Percentiles rank a stretch among this genome's conserved stretches.
Conservation (phyloP, 2,797 vertebrate species). For the Dendrocincla fuliginosa region DNA sequence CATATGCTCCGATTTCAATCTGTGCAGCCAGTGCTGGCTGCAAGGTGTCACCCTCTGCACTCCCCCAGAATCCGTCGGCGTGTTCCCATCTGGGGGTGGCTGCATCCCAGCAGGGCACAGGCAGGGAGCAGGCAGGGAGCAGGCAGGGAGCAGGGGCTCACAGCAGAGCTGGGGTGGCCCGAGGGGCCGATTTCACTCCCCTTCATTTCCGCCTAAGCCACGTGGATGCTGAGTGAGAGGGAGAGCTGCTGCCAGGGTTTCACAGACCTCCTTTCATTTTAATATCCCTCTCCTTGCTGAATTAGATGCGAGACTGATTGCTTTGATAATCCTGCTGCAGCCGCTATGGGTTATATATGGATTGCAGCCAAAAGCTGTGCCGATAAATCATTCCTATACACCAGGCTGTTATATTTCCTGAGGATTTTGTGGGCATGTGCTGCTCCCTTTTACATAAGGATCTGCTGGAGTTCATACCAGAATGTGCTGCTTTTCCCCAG, state of each 20-base stretch:
- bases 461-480: slow-evolving; percentile 30
- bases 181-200: not conserved
- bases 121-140: not conserved
- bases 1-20: accelerated
- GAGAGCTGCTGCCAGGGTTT: slow-evolving; percentile 24
- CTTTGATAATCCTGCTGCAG: slow-evolving; percentile 49
- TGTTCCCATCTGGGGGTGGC: not conserved
- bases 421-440: slow-evolving; percentile 58
- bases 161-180: not conserved
- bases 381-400: slow-evolving; percentile 59
- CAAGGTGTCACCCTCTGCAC: not conserved
- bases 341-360: slow-evolving; percentile 32
- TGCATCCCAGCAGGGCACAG: not conserved
- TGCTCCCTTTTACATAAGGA: slow-evolving; percentile 62
- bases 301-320: slow-evolving; percentile 61
- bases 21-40: not conserved
- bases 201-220: slow-evolving; percentile 11
- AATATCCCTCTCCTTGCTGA: slow-evolving; percentile 63
- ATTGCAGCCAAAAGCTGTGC: slow-evolving; percentile 29
- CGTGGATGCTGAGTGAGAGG: not conserved
- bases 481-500: not conserved
- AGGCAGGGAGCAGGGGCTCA: not conserved
- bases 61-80: accelerated
- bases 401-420: slow-evolving; percentile 37
- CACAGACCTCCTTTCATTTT: slow-evolving; percentile 46